Evolutionary conservation across 2,797 vertebrate genomes (phyloP).

Genomic region (Aratinga solstitialis): DNA sequence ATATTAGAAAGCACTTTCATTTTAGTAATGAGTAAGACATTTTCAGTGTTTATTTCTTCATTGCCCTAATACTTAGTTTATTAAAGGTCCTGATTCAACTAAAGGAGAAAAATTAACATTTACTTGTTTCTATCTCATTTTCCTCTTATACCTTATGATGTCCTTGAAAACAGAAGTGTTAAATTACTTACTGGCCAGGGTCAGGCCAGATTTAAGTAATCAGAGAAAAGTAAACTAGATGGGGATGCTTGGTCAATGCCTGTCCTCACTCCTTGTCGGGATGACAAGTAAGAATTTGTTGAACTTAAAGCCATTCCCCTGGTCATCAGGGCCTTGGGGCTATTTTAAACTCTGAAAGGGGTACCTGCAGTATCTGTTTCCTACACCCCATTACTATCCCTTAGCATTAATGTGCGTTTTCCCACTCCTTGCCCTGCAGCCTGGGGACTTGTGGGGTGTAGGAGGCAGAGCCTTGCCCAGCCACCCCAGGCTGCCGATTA

Average conservation of each 20-base stretch:
- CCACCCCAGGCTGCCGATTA: background rate
- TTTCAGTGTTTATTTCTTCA: conserved; percentile 42
- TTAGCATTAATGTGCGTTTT: background rate
- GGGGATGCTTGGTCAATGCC: background rate
- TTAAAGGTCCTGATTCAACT: conserved; percentile 26
- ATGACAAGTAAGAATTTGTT: background rate
- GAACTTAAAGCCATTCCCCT: background rate
- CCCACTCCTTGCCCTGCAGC: background rate
- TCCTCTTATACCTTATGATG: background rate
- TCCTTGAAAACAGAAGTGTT: background rate
- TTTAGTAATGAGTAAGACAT: conserved; percentile 16
- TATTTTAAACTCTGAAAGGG: background rate
- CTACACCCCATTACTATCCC: background rate
- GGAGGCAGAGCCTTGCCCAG: background rate
- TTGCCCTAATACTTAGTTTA: conserved; percentile 25
- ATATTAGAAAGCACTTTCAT: conserved; percentile 49
- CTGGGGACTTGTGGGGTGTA: background rate
- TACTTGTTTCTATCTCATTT: conserved; percentile 19
- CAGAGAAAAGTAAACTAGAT: background rate
- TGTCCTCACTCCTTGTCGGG: background rate
- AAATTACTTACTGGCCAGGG: background rate
- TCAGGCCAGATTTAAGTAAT: background rate
- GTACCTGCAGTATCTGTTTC: background rate
- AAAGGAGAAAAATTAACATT: conserved; percentile 2
- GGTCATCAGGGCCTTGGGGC: background rate